These are phyloP conservation scores for Epinephelus coioides DNA, from an alignment of 2,797 vertebrate genomes.

Conservation along the genomic window DNA sequence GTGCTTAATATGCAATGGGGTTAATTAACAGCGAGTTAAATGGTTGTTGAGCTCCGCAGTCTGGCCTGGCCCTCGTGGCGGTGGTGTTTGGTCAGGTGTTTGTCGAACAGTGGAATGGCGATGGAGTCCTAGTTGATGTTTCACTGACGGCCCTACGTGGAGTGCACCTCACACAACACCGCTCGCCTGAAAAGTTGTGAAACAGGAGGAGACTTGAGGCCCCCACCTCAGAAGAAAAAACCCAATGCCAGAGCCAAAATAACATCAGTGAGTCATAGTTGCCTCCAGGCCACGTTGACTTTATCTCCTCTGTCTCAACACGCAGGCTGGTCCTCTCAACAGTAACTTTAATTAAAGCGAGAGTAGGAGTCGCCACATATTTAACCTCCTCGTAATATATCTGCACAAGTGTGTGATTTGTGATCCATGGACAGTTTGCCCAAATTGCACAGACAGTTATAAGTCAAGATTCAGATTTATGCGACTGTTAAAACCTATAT, in stretches of 20 bases:
- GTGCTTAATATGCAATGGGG: constrained; percentile 52
- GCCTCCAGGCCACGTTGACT: constrained; percentile 79
- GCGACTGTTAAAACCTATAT: not conserved
- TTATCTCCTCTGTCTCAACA: constrained; percentile 84
- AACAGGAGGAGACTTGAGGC: constrained; percentile 73
- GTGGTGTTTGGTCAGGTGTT: constrained; percentile 74
- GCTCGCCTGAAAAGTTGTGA: constrained; percentile 64
- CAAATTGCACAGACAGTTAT: not conserved
- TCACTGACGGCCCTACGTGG: constrained; percentile 19
- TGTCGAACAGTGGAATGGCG: constrained; percentile 42
- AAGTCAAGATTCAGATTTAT: constrained; percentile 15
- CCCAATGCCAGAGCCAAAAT: constrained; percentile 81
- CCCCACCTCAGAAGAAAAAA: constrained; percentile 62
- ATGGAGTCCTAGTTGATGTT: constrained; percentile 63
- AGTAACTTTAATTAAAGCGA: constrained; percentile 81
- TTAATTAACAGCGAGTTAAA: constrained; percentile 57
- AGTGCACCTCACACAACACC: constrained; percentile 48
- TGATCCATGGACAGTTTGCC: not conserved
- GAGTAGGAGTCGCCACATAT: constrained; percentile 65
- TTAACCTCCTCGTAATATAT: constrained; percentile 48
- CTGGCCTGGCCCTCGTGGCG: not conserved
- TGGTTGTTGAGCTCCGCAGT: constrained; percentile 3
- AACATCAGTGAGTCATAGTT: constrained; percentile 85
- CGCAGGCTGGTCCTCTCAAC: constrained; percentile 72
- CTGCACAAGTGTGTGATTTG: constrained; percentile 13